Conservation (phyloP, 2,113 vertebrate genomes). For the Proterorhinus semilunaris region DNA sequence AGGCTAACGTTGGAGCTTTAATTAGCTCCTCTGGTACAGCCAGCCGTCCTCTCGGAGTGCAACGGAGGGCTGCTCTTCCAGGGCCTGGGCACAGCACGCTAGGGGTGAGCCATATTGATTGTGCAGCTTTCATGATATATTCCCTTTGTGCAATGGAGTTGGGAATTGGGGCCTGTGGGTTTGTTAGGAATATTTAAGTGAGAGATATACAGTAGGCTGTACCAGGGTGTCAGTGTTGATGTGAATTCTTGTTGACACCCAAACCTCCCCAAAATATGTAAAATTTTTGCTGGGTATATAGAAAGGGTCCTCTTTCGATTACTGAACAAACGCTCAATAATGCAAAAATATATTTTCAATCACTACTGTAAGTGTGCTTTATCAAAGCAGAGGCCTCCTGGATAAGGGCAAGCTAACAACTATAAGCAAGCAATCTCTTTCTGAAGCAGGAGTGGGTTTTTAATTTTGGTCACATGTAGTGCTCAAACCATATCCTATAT, state of each 20-base stretch:
- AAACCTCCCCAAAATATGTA: no score
- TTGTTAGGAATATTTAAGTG: constrained; percentile 35
- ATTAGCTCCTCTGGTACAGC: constrained; percentile 69
- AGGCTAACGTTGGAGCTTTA: constrained; percentile 63
- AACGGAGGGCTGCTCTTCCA: constrained; percentile 34
- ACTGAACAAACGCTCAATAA: no score
- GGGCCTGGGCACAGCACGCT: constrained; percentile 44
- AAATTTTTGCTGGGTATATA: not conserved
- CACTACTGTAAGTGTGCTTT: no score
- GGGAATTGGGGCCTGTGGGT: constrained; percentile 36
- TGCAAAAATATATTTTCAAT: no score
- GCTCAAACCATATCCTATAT: no score
- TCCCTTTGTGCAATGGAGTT: constrained; percentile 69
- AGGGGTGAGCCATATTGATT: constrained; percentile 67
- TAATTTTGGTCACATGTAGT: no score
- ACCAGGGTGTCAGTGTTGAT: not conserved
- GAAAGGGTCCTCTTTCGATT: no score
- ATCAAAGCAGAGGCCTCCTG: no score
- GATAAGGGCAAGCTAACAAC: no score
- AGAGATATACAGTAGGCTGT: constrained; percentile 10
- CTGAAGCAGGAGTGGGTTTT: no score
- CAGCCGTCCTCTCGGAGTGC: constrained; percentile 40
- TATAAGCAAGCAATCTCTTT: no score
- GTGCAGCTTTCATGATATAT: constrained; percentile 73
- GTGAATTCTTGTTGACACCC: not conserved